Evolutionary conservation across 2,113 vertebrate species (phyloP).

Genomic region (Vidua macroura): DNA sequence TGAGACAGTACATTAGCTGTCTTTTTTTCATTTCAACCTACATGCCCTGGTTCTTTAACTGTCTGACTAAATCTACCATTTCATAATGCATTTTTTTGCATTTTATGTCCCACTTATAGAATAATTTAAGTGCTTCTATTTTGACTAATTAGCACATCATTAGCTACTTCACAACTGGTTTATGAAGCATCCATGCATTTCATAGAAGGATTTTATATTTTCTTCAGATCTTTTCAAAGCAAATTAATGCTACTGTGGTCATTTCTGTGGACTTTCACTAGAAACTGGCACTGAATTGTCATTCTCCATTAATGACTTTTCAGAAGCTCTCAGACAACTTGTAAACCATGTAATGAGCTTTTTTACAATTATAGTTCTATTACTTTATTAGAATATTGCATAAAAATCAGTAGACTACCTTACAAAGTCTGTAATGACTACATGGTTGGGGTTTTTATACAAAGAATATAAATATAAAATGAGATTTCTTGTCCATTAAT

Average conservation of each 20-base stretch:
- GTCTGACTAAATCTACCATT: not conserved
- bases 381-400: not conserved
- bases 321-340: not conserved
- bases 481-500: not conserved
- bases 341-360: not conserved
- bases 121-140: not conserved
- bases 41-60: not conserved
- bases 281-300: not conserved
- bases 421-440: not conserved
- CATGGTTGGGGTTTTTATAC: not conserved
- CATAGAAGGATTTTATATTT: not conserved
- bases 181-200: not conserved
- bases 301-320: not conserved
- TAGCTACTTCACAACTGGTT: not conserved
- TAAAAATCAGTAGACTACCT: not conserved
- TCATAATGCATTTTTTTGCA: not conserved
- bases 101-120: not conserved
- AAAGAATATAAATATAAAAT: not conserved
- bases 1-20: not conserved
- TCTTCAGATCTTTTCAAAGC: not conserved
- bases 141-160: not conserved
- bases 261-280: not conserved
- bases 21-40: not conserved
- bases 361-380: not conserved
- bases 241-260: not conserved